Base-by-base conservation (phyloP, 2,797 vertebrate species). In the Gambelia wislizenii region DNA sequence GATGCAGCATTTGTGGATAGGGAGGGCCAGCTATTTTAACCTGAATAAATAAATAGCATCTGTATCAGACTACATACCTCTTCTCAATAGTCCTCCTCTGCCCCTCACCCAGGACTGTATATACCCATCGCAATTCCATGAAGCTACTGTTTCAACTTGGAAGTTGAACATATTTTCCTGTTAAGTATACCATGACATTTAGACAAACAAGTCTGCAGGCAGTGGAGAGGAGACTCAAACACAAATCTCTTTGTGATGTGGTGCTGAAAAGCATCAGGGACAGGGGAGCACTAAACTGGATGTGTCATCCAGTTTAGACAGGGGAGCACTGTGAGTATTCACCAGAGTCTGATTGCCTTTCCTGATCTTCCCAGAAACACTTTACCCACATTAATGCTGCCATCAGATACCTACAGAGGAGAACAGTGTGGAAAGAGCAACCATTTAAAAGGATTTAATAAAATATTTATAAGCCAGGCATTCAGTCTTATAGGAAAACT, bases 401-500 rank as follows among this genome's bases (percentile, higher is more conserved):
- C 75, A 92, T 89, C 90, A 92, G 86, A 70, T 96, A 87, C 84
- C 61, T 10, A 83, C 76, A 39, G 82, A 88, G 91, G 10, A 67
- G 52, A 84, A 87, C 30, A 84, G 91, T 89, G 87, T 91, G 91
- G 91, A 93, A 95, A 94, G 93, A 88, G 91, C 49, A 84, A 89
- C 85, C 89, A 89, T 93, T 95, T 94, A 92, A 89, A 92, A 94
- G 90, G 44, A 91, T 90, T 94, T 95, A 91, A 93, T 94, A 92
- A 96, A 96, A 95, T 92, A 96, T 96, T 96, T 96, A 95, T 92
- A 90, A 89, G 85, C 89, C 87, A 67, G 0, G 0, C 78, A 92
- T 95, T 96, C 91, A 81, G 25, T 6, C 87, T 93, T 91, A 92
- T 88, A 95, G 90, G 93, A 94, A 96, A 96, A 94, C 47, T 89